A percentile compares a stretch with the other conserved stretches of the same genome.
These are phyloP conservation scores for Ischnus inquisitorius DNA, from an alignment of 2,888 invertebrate genomes.

Conservation along the genomic window DNA sequence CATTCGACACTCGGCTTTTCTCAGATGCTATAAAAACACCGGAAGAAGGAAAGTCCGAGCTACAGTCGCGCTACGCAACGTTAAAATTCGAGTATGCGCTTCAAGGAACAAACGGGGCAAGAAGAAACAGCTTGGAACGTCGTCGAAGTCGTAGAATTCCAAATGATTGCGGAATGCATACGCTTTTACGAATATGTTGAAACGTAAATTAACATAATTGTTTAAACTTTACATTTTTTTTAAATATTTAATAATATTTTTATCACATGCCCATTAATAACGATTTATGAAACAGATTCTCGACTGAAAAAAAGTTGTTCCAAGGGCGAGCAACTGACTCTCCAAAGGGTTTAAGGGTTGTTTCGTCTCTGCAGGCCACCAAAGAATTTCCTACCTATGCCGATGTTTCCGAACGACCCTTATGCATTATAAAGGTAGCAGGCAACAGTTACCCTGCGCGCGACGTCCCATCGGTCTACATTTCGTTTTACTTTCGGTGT, in stretches of 20 bases:
- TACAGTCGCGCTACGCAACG: conserved; percentile 25
- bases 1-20: conserved; percentile 70
- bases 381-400: neutral
- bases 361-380: neutral
- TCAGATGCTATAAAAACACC: conserved; percentile 75
- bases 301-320: no score
- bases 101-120: neutral
- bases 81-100: conserved; percentile 8
- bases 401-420: neutral
- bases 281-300: no score
- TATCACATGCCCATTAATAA: no score
- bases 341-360: neutral
- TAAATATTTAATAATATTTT: no score
- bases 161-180: neutral
- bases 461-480: neutral
- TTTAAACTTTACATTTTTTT: neutral
- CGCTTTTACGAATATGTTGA: neutral
- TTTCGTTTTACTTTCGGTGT: conserved; percentile 41
- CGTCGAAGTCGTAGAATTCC: neutral
- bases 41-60: conserved; percentile 61
- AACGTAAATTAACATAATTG: neutral
- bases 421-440: neutral
- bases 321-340: no score
- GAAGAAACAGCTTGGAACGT: neutral
- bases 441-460: conserved; percentile 3